Evolutionary conservation across 2,113 vertebrate genomes (phyloP).

Genomic region (human): GRCh38 chr4:7690501-7691000

Average conservation of each 20-base stretch:
- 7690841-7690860: background rate
- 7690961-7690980: background rate
- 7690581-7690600: background rate
- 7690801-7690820: background rate
- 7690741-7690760: background rate
- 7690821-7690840: background rate
- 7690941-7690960: background rate
- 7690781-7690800: background rate
- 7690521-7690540: too few relatives aligned
- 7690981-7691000: too few relatives aligned
- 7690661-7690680: background rate
- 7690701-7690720: background rate
- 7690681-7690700: background rate
- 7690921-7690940: background rate
- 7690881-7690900: fast-evolving
- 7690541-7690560: background rate
- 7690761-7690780: background rate
- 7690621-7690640: background rate
- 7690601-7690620: too few relatives aligned
- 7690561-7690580: background rate
- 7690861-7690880: background rate
- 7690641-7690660: background rate
- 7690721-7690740: background rate
- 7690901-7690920: background rate
- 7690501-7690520: background rate